Base-by-base conservation (phyloP, 2,113 vertebrate species). In the Hippocampus comes region DNA sequence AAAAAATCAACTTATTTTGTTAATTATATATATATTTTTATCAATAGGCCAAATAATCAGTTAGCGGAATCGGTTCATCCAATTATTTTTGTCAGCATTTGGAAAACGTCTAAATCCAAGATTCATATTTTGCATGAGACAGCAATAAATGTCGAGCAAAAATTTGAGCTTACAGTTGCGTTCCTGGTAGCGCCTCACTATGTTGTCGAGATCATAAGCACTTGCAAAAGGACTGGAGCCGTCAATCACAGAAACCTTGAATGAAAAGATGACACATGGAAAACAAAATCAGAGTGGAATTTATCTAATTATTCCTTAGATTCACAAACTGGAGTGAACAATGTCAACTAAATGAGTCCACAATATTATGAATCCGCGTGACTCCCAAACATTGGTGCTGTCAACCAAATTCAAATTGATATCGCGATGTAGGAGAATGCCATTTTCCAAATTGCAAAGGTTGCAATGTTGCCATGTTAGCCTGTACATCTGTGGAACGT, bases 181-280 rank as follows among this genome's bases (percentile, higher is more conserved):
- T 7, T 95, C 88, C 86, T 93, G 89, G 72, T 99, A 98, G 3
- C 92, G 86, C 42, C 91, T 90, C 30, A 96, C 77, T 23, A 99
- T 94, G 76, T 84, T 91, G 53, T 88, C 87, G 9, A 99, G 90
- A 84, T 96, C 93, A 3, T 96, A 99, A 30, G 95, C 83, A 20
- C 74, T 86, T 0, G 94, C 95, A 80, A 98, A 98, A 27, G 94
- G 96, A 84, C 96, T 99, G 67, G 90, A 93, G 56, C 91, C 88
- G 9, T 97, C 93, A 64, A 98, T 92, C 69, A 94, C 92, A 69
- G 67, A 68, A 8, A 56, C 65, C 65, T 67, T 42, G 64, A 46
- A 48, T 2, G 3, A 46, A 20, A 43, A 25, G 11, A n/a, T 8
- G n/a, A 48, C 64, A 67, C 10, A 34, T 64, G 9, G 20, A 48